These are phyloP conservation scores for Sporophila hypoxantha DNA, from an alignment of 2,113 vertebrate genomes.

Conservation along the genomic window DNA sequence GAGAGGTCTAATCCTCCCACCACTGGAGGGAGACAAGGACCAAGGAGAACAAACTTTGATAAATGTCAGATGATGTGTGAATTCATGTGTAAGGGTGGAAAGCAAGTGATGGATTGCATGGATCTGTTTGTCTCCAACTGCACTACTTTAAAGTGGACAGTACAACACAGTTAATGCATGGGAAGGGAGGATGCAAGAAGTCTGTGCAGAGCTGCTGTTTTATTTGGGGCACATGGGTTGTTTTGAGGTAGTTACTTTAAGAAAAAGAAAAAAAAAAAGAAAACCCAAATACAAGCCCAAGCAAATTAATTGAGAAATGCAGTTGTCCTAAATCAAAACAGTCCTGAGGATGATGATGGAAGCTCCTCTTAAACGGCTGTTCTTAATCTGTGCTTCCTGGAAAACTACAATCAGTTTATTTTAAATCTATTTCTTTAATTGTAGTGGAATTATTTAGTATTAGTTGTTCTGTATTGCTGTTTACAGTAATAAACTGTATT, in stretches of 20 bases:
- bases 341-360: background rate
- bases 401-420: background rate
- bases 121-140: background rate
- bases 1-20: background rate
- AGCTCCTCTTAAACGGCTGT: background rate
- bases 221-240: accelerated
- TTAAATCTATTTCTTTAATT: background rate
- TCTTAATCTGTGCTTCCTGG: background rate
- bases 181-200: background rate
- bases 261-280: accelerated
- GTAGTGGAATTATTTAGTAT: background rate
- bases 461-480: background rate
- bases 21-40: slow-evolving; percentile 44
- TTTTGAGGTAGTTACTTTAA: background rate
- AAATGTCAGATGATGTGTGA: background rate
- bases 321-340: background rate
- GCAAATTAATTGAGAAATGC: background rate
- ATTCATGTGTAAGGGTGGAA: background rate
- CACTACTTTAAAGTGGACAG: background rate
- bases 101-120: background rate
- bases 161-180: background rate
- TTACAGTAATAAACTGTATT: background rate
- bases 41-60: background rate
- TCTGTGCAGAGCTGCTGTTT: background rate
- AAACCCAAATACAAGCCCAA: background rate